These are phyloP conservation scores for Pachydiplax longipennis DNA, from an alignment of 2,888 invertebrate species.

Conservation along the genomic window DNA sequence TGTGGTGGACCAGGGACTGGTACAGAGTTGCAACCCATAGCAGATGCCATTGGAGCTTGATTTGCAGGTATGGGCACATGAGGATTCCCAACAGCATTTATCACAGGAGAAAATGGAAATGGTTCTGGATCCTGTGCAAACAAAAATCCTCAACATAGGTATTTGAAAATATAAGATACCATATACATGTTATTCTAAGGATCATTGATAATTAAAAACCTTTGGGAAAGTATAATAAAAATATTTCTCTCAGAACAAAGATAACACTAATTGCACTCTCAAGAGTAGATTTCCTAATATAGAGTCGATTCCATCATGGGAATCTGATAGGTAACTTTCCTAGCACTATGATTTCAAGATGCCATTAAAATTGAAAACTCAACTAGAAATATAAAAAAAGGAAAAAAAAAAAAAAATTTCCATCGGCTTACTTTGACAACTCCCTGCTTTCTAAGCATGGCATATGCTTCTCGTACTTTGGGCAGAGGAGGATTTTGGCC, in stretches of 20 bases:
- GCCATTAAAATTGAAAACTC: neutral
- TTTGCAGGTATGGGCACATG: neutral
- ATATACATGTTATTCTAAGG: no score
- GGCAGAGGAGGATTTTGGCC: constrained; percentile 77
- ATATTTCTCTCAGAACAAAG: no score
- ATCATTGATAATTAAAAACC: no score
- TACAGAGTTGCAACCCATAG: neutral
- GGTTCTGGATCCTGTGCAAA: neutral
- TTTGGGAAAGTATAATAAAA: no score
- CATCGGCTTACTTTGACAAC: constrained; percentile 71
- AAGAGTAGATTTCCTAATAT: no score
- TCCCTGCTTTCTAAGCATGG: constrained; percentile 91
- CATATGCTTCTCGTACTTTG: constrained; percentile 93
- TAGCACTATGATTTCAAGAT: no score
- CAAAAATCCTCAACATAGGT: neutral
- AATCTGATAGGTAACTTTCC: no score
- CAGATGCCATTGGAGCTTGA: neutral
- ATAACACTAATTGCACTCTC: no score
- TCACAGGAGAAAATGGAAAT: neutral
- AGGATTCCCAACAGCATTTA: neutral
- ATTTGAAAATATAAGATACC: no score
- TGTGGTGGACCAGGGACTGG: neutral
- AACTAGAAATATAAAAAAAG: neutral
- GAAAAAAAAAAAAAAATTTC: neutral
- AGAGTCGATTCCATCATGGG: neutral